A percentile compares a stretch with the other conserved stretches of the same genome.
These are phyloP conservation scores for Cyprinodon diabolis DNA, from an alignment of 2,797 vertebrate species.

Conservation along the genomic window DNA sequence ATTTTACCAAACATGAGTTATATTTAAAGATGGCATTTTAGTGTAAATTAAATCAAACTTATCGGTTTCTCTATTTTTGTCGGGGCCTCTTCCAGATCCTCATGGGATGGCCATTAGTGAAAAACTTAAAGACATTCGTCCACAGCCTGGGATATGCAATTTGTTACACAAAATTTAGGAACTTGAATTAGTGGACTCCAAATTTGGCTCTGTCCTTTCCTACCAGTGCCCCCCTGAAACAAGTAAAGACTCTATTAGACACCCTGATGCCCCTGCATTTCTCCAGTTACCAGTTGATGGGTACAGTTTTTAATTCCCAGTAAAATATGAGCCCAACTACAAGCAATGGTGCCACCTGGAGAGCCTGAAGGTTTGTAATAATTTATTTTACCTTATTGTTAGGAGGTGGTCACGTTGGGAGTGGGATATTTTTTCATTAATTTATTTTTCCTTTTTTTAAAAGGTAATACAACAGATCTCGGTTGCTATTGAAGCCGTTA, in stretches of 20 bases:
- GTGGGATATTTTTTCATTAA: no score
- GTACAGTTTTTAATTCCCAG: neutral
- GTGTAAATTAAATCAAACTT: neutral
- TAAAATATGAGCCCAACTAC: neutral
- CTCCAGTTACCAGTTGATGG: neutral
- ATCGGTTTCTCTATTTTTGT: neutral
- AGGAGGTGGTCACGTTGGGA: no score
- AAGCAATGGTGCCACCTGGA: neutral
- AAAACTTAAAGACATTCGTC: neutral
- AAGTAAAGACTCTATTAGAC: neutral
- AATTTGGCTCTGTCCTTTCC: neutral
- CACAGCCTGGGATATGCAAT: neutral
- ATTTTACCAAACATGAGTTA: neutral
- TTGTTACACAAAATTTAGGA: neutral
- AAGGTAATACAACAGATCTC: no score
- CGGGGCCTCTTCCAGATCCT: neutral
- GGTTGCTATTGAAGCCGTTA: no score
- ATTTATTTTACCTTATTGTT: neutral
- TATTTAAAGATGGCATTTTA: neutral
- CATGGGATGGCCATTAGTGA: neutral
- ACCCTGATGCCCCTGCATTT: neutral
- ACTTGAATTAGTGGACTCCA: neutral
- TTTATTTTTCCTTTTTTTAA: no score
- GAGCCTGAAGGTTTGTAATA: neutral
- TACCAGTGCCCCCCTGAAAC: neutral